These are phyloP conservation scores for Nasonia longicornis DNA, from an alignment of 1,140 invertebrate genomes.

Conservation along the genomic window DNA sequence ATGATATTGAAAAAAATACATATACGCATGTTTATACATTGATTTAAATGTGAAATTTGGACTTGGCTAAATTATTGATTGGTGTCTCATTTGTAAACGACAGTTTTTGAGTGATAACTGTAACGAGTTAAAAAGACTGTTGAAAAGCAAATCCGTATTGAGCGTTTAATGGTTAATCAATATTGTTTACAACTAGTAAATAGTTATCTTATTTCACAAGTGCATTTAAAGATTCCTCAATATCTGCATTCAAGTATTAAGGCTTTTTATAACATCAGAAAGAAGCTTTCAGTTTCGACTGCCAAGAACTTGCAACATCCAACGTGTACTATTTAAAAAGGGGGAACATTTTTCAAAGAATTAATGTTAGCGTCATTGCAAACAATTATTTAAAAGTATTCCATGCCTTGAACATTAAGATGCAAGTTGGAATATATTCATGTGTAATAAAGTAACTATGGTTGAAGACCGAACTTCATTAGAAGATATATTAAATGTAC, in stretches of 20 bases:
- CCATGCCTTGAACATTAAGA: conserved; percentile 5
- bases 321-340: conserved; percentile 16
- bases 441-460: conserved; percentile 34
- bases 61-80: background rate
- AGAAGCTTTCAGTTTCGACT: conserved; percentile 31
- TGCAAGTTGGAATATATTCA: conserved; percentile 30
- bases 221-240: conserved; percentile 35
- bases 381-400: conserved; percentile 32
- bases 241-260: conserved; percentile 9
- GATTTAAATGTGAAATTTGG: conserved; percentile 22
- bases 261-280: conserved; percentile 6
- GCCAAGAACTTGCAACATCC: conserved; percentile 39
- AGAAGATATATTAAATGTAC: conserved; percentile 40
- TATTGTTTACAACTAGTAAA: conserved; percentile 33
- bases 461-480: conserved; percentile 1
- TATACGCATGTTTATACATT: conserved; percentile 7
- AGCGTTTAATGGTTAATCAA: conserved; percentile 35
- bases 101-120: conserved; percentile 14
- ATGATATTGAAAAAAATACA: background rate
- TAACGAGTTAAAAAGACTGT: conserved; percentile 34
- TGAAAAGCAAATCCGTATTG: conserved; percentile 20
- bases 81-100: background rate
- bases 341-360: conserved; percentile 33
- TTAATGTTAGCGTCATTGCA: conserved; percentile 4
- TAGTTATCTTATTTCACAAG: conserved; percentile 35